Evolutionary conservation across 2,888 invertebrate species (phyloP).

Genomic region (Parapristionchus giblindavisi): DNA sequence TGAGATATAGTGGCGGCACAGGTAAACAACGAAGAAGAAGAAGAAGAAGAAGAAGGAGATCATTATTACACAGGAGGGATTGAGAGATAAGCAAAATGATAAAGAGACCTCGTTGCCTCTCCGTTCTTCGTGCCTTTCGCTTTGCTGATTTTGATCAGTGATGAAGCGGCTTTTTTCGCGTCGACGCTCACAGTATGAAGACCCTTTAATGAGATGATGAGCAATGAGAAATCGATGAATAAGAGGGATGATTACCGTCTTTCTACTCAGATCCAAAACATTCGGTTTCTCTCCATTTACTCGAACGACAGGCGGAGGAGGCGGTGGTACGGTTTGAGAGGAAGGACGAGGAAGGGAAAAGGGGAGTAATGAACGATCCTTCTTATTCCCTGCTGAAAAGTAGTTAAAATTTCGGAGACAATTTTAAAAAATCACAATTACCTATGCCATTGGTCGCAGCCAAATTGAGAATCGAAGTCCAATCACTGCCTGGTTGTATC

Average conservation of each 20-base stretch:
- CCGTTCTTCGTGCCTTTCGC: slow-evolving; percentile 2
- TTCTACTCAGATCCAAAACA: slow-evolving; percentile 47
- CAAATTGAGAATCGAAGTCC: too few species aligned
- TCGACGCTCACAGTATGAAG: background rate
- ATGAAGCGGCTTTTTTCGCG: background rate
- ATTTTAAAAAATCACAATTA: too few species aligned
- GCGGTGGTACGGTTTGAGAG: background rate
- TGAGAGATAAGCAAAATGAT: too few species aligned
- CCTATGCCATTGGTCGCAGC: too few species aligned
- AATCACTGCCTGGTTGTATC: too few species aligned
- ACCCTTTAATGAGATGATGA: slow-evolving; percentile 11
- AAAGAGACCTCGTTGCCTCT: too few species aligned
- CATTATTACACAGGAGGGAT: too few species aligned
- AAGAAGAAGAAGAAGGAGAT: too few species aligned
- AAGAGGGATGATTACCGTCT: slow-evolving; percentile 31
- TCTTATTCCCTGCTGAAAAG: too few species aligned
- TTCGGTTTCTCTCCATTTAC: slow-evolving; percentile 7
- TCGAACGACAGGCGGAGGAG: background rate
- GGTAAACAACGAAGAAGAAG: too few species aligned
- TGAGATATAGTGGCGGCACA: too few species aligned
- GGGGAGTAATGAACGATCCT: background rate
- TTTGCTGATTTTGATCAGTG: background rate
- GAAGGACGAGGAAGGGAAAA: slow-evolving; percentile 21
- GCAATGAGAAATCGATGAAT: slow-evolving; percentile 8
- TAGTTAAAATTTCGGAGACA: too few species aligned